Conservation (phyloP, 2,888 invertebrate species). For the Drosophila neutralis region DNA sequence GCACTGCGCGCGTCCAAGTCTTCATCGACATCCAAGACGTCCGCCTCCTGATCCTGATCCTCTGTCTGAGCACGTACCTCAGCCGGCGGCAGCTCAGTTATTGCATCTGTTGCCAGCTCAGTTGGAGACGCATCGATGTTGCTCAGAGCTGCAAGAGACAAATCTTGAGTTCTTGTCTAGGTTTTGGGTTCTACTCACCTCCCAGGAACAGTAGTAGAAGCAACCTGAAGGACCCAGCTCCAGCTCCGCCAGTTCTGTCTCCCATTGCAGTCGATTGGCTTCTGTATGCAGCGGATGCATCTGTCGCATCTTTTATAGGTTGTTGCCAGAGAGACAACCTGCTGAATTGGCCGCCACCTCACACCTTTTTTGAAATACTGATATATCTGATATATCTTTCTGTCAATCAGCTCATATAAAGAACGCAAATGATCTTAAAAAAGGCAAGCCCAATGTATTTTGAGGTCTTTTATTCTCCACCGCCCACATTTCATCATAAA, state of each 20-base stretch:
- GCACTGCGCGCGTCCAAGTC: constrained; percentile 76
- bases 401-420: constrained; percentile 59
- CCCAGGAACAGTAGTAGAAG: constrained; percentile 23
- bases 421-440: constrained; percentile 16
- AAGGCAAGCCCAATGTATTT: constrained; percentile 12
- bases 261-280: constrained; percentile 57
- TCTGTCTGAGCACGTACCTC: constrained; percentile 52
- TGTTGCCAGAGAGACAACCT: constrained; percentile 16
- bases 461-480: neutral
- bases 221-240: constrained; percentile 2
- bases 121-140: constrained; percentile 13
- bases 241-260: constrained; percentile 25
- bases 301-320: constrained; percentile 59
- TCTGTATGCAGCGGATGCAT: constrained; percentile 48
- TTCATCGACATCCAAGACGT: constrained; percentile 49
- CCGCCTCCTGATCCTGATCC: constrained; percentile 20
- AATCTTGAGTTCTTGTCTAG: neutral
- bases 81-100: constrained; percentile 6
- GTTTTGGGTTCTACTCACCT: constrained; percentile 38
- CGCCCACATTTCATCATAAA: constrained; percentile 27
- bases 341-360: constrained; percentile 42
- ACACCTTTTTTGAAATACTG: constrained; percentile 38
- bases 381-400: constrained; percentile 21
- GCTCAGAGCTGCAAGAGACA: neutral
- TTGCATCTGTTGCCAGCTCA: constrained; percentile 22